Base-by-base conservation (phyloP, 2,797 vertebrate genomes). In the Micrastur ruficollis region DNA sequence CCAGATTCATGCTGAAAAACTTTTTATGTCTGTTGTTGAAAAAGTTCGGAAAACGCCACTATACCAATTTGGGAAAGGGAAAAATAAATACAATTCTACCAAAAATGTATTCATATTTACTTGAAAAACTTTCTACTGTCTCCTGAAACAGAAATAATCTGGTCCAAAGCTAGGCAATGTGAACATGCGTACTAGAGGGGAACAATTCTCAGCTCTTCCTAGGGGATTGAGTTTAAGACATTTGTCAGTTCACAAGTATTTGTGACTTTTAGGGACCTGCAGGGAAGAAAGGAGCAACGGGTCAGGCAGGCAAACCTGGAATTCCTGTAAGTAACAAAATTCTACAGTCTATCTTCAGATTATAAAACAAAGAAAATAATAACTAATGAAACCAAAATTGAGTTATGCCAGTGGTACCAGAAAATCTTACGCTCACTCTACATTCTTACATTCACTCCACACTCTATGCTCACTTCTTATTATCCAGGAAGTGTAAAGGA, bases 221-320 rank as follows among this genome's bases (percentile, higher is more conserved):
- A 91, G 74, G 55, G n/a, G 22, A 46, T 17, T 86, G 22, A 29
- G 55, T 79, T 83, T 83, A 79, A 89, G 75, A 52, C 7, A 16
- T 68, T 79, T 89, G 31, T 92, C 55, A 56, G 15, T 20, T 97
- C 68, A 97, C 81, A 90, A 75, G n/a, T 96, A 49, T 95, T 96
- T 98, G 91, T 95, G 84, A 95, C 97, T 94, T 98, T 71, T 95
- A 99, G 99, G 99, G 99, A 62, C 93, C 95, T 40, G 94, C 92
- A 32, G 99, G 99, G 71, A 99, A 98, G 96, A 99, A 99, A 97
- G 99, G 99, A 97, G 96, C 97, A 42, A 95, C 84, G 44, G 99
- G 99, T 83, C 98, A 98, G 89, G 95, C 91, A 84, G 99, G 99
- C 81, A 98, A 98, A 94, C 94, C 98, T 87, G 99, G 99, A 80